Percentiles rank a stretch among this genome's conserved stretches.
Evolutionary conservation across 1,140 invertebrate genomes (phyloP).

Genomic region (Scaptomyza graminum): DNA sequence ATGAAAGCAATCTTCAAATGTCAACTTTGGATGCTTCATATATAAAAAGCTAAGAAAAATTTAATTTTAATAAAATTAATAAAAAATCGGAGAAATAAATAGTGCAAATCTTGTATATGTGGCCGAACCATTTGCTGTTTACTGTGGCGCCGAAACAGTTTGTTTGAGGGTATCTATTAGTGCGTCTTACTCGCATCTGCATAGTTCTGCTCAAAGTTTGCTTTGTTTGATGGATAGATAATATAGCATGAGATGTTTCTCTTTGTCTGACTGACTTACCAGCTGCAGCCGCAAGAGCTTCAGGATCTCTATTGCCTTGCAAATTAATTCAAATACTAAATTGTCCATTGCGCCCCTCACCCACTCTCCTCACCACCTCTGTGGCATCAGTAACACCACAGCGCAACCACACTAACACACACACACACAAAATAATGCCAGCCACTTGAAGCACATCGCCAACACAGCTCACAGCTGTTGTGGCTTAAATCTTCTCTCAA

Average conservation of each 20-base stretch:
- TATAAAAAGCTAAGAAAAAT: too few relatives aligned
- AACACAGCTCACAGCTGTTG: slow-evolving; percentile 37
- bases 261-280: slow-evolving; percentile 21
- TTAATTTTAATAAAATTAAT: too few relatives aligned
- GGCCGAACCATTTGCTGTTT: too few relatives aligned
- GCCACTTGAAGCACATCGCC: slow-evolving; percentile 7
- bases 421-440: too few relatives aligned
- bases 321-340: slow-evolving; percentile 27
- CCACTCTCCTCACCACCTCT: background rate
- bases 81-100: too few relatives aligned
- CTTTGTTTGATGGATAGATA: background rate
- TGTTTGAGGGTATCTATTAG: too few relatives aligned
- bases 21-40: too few relatives aligned
- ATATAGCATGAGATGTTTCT: background rate
- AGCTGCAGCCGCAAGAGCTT: background rate
- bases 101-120: too few relatives aligned
- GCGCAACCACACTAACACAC: too few relatives aligned
- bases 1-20: background rate
- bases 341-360: background rate
- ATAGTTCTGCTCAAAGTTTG: background rate
- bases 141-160: too few relatives aligned
- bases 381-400: background rate
- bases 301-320: too few relatives aligned
- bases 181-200: background rate
- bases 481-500: slow-evolving; percentile 23